A percentile compares a stretch with the other conserved stretches of the same genome.
Conservation (phyloP, 1,140 invertebrate genomes). For the Cherax quadricarinatus region DNA sequence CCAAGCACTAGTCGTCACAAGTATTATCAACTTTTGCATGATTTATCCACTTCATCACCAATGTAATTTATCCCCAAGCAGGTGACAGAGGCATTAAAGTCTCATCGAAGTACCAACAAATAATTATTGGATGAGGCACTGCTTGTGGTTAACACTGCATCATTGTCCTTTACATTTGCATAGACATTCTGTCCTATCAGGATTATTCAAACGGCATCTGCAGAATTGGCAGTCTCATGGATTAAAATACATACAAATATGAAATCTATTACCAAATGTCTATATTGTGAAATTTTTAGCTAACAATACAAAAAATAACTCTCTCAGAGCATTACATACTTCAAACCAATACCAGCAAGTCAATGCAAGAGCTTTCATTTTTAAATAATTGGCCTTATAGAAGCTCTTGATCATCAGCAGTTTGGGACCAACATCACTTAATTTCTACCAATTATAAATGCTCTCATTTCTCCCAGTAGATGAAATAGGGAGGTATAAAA, state of each 20-base stretch:
- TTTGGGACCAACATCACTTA: conserved; percentile 45
- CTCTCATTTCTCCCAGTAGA: neutral
- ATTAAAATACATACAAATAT: conserved; percentile 32
- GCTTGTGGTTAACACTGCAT: conserved; percentile 66
- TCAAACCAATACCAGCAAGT: conserved; percentile 13
- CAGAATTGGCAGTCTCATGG: conserved; percentile 58
- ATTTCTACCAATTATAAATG: conserved; percentile 25
- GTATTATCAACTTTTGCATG: conserved; percentile 32
- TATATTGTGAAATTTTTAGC: conserved; percentile 11
- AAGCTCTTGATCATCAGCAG: conserved; percentile 35
- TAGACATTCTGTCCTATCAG: conserved; percentile 50
- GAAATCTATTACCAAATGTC: conserved; percentile 39
- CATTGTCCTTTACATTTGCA: conserved; percentile 57
- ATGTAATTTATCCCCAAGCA: conserved; percentile 46
- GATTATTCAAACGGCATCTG: conserved; percentile 53
- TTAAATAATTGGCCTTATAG: conserved; percentile 2
- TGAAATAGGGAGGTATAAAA: conserved; percentile 1
- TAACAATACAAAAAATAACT: conserved; percentile 26
- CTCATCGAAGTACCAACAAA: conserved; percentile 48
- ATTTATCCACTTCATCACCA: conserved; percentile 38
- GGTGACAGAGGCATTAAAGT: conserved; percentile 50
- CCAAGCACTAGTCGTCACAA: conserved; percentile 65
- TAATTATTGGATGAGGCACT: conserved; percentile 63
- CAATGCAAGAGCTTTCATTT: conserved; percentile 25
- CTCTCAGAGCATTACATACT: conserved; percentile 18